Conservation (phyloP, 2,113 vertebrate species). For the Muntiacus reevesi region DNA sequence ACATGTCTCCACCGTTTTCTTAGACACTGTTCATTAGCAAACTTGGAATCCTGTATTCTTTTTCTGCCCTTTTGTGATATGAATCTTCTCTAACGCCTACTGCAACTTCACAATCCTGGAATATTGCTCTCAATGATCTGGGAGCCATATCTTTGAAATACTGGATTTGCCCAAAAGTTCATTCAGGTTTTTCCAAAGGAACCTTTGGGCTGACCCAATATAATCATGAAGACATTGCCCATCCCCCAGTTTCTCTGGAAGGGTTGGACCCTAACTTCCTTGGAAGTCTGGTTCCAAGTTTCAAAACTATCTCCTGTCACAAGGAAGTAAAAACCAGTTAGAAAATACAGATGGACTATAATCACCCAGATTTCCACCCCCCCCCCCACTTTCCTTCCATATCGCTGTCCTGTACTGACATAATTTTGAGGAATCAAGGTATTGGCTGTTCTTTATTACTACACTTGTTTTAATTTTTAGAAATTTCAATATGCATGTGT, state of each 20-base stretch:
- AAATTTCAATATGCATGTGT: neutral
- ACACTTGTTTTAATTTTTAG: neutral
- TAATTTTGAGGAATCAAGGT: neutral
- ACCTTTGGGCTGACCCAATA: neutral
- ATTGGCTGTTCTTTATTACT: neutral
- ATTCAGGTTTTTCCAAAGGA: neutral
- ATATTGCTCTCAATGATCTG: neutral
- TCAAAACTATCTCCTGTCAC: neutral
- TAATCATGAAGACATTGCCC: neutral
- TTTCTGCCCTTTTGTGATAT: neutral
- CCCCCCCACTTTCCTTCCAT: rapidly evolving
- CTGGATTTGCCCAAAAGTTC: neutral
- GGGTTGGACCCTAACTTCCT: rapidly evolving
- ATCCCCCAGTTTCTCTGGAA: no score
- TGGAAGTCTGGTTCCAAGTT: neutral
- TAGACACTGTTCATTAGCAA: neutral
- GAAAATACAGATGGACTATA: neutral
- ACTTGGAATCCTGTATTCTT: neutral
- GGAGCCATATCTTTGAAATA: neutral
- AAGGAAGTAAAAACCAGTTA: neutral
- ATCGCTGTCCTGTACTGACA: neutral
- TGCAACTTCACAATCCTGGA: neutral
- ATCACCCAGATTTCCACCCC: neutral
- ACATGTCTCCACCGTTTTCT: rapidly evolving
- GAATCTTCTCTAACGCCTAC: neutral